Percentiles rank a stretch among this genome's conserved stretches.
phyloP scores from a whole-genome alignment of 2,113 vertebrate genomes.

The Hymenochirus boettgeri region DNA sequence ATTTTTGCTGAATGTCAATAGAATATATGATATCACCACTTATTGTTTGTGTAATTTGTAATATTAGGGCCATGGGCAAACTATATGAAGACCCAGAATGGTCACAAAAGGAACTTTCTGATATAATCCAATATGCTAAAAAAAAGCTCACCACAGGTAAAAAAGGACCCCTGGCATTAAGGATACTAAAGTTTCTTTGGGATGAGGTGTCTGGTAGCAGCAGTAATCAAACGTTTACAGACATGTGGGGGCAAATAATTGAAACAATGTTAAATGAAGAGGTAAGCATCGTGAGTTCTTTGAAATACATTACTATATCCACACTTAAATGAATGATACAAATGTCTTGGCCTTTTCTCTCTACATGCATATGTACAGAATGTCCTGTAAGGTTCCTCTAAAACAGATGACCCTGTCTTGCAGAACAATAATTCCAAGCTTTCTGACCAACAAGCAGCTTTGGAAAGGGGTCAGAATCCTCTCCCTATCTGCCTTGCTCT shows the following conservation, averaged over 20 bases:
- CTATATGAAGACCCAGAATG: constrained; percentile 69
- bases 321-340: too few relatives aligned
- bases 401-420: too few relatives aligned
- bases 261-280: constrained; percentile 41
- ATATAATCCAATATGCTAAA: constrained; percentile 45
- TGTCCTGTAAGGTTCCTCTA: too few relatives aligned
- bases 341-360: too few relatives aligned
- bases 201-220: too few relatives aligned
- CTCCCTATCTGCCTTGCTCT: constrained; percentile 75
- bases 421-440: constrained; percentile 65
- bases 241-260: constrained; percentile 69
- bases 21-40: too few relatives aligned
- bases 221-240: constrained; percentile 51
- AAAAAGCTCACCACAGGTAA: constrained; percentile 59
- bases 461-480: constrained; percentile 74
- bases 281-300: too few relatives aligned
- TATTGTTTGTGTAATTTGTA: too few relatives aligned
- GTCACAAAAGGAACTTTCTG: constrained; percentile 67
- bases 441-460: constrained; percentile 67
- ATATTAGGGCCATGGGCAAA: constrained; percentile 73
- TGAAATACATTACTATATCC: too few relatives aligned
- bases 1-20: too few relatives aligned
- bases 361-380: too few relatives aligned
- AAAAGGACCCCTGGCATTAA: constrained; percentile 50
- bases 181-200: too few relatives aligned